Evolutionary conservation across 2,113 vertebrate genomes (phyloP).

Genomic region (Catharus bicknelli): DNA sequence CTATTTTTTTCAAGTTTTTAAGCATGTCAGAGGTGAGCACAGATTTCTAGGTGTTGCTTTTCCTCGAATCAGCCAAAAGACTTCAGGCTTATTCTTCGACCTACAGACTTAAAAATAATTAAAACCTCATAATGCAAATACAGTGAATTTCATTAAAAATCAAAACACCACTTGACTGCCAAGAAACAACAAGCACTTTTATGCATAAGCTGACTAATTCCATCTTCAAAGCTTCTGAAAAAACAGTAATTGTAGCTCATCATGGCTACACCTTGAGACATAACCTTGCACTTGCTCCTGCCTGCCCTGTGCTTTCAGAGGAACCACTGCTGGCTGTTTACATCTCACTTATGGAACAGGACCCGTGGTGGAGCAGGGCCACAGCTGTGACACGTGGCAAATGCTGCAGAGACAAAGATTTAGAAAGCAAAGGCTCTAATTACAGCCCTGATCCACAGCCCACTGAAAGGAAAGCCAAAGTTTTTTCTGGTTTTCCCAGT

Average conservation of each 20-base stretch:
- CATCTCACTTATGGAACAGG: background rate
- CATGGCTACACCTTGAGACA: background rate
- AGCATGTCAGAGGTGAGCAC: background rate
- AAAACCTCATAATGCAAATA: conserved; percentile 9
- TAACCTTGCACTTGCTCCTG: background rate
- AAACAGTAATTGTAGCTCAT: background rate
- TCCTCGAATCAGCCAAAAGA: background rate
- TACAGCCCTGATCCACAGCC: background rate
- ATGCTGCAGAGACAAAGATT: background rate
- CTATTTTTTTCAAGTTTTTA: background rate
- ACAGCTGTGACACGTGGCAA: background rate
- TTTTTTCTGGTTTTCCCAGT: background rate
- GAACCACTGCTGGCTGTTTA: background rate
- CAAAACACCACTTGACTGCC: conserved; percentile 42
- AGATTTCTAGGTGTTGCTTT: background rate
- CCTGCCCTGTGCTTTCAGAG: background rate
- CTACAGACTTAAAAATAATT: background rate
- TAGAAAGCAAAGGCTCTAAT: background rate
- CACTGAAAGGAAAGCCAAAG: background rate
- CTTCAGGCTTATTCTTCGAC: background rate
- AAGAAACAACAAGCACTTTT: conserved; percentile 16
- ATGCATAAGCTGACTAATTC: conserved; percentile 19
- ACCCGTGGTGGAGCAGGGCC: background rate
- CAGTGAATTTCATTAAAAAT: conserved; percentile 34
- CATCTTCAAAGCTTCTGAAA: background rate